Evolutionary conservation across 1,140 invertebrate species (phyloP).

Genomic region (Eriocheir sinensis): DNA sequence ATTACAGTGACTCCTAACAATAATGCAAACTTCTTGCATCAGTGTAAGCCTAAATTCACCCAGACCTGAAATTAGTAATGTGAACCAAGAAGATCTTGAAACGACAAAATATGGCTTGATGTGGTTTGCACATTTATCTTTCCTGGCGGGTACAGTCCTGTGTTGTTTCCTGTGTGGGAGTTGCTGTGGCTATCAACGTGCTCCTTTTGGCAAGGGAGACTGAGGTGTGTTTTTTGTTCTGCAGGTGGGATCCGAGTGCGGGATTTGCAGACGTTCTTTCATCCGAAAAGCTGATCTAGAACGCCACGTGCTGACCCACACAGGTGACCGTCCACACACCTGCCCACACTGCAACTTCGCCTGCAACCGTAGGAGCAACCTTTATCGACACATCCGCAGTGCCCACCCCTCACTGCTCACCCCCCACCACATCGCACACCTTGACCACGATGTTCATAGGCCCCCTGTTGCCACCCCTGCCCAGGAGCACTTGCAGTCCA

Average conservation of each 20-base stretch:
- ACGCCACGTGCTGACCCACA: conserved; percentile 76
- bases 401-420: conserved; percentile 70
- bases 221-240: conserved; percentile 72
- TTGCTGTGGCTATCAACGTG: not conserved
- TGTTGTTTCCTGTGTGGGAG: not conserved
- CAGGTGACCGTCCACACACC: conserved; percentile 69
- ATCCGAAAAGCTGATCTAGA: conserved; percentile 73
- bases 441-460: conserved; percentile 16
- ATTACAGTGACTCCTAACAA: not conserved
- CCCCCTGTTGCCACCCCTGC: conserved; percentile 57
- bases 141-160: not conserved
- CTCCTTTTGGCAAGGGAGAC: conserved; percentile 56
- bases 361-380: conserved; percentile 78
- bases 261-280: conserved; percentile 72
- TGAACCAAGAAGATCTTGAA: not conserved
- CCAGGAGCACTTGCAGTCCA: conserved; percentile 62
- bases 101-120: not conserved
- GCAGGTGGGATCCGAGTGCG: conserved; percentile 72
- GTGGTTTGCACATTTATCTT: not conserved
- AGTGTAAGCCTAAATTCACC: not conserved
- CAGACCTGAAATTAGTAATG: not conserved
- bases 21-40: not conserved
- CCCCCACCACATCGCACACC: conserved; percentile 41
- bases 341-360: conserved; percentile 74
- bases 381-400: conserved; percentile 76